Base-by-base conservation (phyloP, 2,797 vertebrate species). In the Poliocrania exsul region DNA sequence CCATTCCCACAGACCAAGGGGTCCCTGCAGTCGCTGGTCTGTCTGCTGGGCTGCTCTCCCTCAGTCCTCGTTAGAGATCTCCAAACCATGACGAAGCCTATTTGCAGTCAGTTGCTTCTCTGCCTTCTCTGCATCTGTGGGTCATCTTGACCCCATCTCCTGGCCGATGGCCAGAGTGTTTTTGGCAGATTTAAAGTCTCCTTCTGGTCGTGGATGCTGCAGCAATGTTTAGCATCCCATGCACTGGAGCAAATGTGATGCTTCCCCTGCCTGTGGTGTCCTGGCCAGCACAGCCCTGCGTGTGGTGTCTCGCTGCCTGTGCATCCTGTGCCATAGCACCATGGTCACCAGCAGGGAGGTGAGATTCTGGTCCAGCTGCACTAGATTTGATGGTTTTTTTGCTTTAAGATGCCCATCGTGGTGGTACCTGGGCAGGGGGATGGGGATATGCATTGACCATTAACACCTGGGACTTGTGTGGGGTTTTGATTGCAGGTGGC, bases 121-220 rank as follows among this genome's bases (percentile, higher is more conserved):
- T 88, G 96, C 71, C 94, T 95, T 53, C 53, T 81, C 50, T 79
- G 72, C 84, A 6, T 35, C 21, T 11, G 9, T 92, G 91, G 97
- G 96, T 97, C 96, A 94, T 54, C 91, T 78, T 95, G 97, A 97
- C 95, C 92, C 89, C 81, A 84, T 93, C 86, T 93, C 57, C 77
- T 97, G 93, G 91, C 92, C 53, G 3, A 16, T 24, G 26, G 90
- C 95, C 94, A 95, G 88, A 25, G 49, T 0, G 4, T 62, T 94
- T 91, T 78, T 95, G 96, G 96, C 92, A 92, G 93, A 92, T 93
- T 44, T 80, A 35, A 92, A 74, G 82, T 96, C 96, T 96, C 91
- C 96, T 85, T 80, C 86, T 87, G 93, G 79, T 89, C 1, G 0
- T 44, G 88, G 86, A 85, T 77, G 86, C 93, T 71, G 88, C 86